Conservation (phyloP, 2,888 invertebrate genomes). For the Agriopis aurantiaria region DNA sequence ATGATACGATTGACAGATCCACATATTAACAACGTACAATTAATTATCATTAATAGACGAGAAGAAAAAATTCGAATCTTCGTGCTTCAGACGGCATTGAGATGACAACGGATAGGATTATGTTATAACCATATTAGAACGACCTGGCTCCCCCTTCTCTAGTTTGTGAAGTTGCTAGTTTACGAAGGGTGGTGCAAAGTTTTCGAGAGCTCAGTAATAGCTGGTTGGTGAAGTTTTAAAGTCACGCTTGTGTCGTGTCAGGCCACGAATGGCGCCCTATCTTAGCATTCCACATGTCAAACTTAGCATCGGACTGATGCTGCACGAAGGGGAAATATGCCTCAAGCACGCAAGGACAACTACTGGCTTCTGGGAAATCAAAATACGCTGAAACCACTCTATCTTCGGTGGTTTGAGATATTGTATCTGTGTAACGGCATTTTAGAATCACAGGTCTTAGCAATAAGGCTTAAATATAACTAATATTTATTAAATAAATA, state of each 20-base stretch:
- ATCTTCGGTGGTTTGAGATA: neutral
- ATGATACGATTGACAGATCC: slow-evolving; percentile 75
- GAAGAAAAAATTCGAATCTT: slow-evolving; percentile 75
- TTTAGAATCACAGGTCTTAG: neutral
- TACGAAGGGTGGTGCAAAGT: slow-evolving; percentile 49
- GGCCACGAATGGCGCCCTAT: slow-evolving; percentile 76
- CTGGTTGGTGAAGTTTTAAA: slow-evolving; percentile 61
- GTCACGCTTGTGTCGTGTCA: slow-evolving; percentile 75
- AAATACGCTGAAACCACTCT: slow-evolving; percentile 29
- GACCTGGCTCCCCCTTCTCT: slow-evolving; percentile 54
- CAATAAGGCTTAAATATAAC: slow-evolving; percentile 10
- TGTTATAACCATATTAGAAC: slow-evolving; percentile 60
- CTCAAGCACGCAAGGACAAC: slow-evolving; percentile 69
- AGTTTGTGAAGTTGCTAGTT: slow-evolving; percentile 30
- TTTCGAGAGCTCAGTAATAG: slow-evolving; percentile 55
- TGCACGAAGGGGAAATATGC: slow-evolving; percentile 69
- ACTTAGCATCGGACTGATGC: slow-evolving; percentile 72
- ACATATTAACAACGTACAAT: slow-evolving; percentile 76
- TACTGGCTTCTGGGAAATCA: slow-evolving; percentile 56
- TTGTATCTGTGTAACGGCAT: neutral
- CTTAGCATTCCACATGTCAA: slow-evolving; percentile 80
- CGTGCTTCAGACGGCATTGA: slow-evolving; percentile 83
- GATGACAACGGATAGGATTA: slow-evolving; percentile 81
- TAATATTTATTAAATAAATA: too few species aligned
- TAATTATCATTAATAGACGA: slow-evolving; percentile 78